A percentile compares a stretch with the other conserved stretches of the same genome.
These are phyloP conservation scores for Uropetala carovei DNA, from an alignment of 2,888 invertebrate species.

Conservation along the genomic window DNA sequence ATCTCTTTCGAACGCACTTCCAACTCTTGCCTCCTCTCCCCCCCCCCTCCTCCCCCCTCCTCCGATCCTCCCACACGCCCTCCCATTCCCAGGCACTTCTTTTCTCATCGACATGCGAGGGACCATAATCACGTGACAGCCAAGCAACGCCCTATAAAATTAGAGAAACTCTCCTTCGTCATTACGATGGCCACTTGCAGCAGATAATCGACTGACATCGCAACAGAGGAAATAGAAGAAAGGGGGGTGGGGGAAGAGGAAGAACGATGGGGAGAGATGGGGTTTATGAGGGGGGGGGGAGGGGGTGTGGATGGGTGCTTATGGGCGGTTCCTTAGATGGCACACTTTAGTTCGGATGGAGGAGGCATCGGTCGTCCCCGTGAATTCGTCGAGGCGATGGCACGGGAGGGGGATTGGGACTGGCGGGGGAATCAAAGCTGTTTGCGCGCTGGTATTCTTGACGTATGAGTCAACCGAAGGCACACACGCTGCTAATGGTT, in stretches of 20 bases:
- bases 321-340: neutral
- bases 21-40: neutral
- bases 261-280: neutral
- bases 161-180: too few species aligned
- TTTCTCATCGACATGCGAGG: neutral
- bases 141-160: too few species aligned
- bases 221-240: conserved; percentile 13
- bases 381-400: neutral
- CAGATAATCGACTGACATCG: neutral
- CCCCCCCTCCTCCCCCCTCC: neutral
- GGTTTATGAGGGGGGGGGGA: neutral
- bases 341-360: neutral
- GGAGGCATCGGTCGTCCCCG: too few species aligned
- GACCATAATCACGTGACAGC: too few species aligned
- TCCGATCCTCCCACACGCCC: neutral
- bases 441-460: neutral
- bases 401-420: neutral
- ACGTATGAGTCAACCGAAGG: neutral
- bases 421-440: neutral
- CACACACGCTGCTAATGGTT: neutral
- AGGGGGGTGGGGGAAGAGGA: neutral
- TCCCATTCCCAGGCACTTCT: neutral
- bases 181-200: too few species aligned
- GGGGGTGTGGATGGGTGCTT: neutral
- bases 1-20: neutral